Conservation (phyloP, 2,888 invertebrate species). For the Pseudolycoriella hygida region DNA sequence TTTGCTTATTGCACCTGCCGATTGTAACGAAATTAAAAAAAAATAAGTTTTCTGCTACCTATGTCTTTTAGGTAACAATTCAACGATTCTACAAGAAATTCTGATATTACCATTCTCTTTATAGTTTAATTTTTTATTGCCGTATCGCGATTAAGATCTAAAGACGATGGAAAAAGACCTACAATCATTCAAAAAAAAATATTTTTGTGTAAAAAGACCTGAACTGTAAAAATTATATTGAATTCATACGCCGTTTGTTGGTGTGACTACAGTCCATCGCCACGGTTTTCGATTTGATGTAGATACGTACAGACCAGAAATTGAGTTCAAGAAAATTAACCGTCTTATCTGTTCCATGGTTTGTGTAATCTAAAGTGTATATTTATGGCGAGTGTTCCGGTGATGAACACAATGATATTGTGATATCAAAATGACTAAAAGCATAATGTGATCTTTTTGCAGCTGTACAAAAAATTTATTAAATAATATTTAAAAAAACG, state of each 20-base stretch:
- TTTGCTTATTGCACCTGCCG: neutral
- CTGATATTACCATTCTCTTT: neutral
- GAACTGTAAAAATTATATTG: constrained; percentile 1
- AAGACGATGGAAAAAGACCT: neutral
- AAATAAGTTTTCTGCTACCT: neutral
- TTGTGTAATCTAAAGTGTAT: neutral
- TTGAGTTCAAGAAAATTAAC: neutral
- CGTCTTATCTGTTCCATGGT: neutral
- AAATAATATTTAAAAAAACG: no score
- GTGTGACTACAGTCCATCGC: neutral
- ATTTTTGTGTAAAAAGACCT: neutral
- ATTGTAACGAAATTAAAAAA: neutral
- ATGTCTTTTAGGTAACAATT: neutral
- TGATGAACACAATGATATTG: neutral
- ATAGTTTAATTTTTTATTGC: neutral
- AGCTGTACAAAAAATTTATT: no score
- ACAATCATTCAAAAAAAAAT: neutral
- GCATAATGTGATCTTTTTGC: no score
- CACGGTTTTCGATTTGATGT: no score
- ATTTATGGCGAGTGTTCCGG: neutral
- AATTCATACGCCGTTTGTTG: neutral
- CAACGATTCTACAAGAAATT: neutral
- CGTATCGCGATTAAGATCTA: neutral
- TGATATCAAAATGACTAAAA: no score
- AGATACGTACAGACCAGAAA: no score